Conservation (phyloP, 2,797 vertebrate species). For the Heterohyrax brucei region DNA sequence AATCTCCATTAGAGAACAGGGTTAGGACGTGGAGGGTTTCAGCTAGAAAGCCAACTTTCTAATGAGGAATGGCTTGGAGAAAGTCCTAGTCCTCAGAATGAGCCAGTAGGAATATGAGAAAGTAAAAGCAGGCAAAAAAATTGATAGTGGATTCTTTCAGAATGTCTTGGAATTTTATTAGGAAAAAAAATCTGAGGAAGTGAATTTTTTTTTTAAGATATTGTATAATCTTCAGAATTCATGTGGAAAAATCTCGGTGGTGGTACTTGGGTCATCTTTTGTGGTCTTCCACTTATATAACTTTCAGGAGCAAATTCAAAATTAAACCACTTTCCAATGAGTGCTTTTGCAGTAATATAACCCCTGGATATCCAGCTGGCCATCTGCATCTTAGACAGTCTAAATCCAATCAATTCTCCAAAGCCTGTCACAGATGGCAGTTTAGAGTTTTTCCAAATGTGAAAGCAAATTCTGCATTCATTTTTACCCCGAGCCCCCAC, state of each 20-base stretch:
- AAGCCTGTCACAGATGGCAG: slow-evolving; percentile 41
- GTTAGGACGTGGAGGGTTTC: background rate
- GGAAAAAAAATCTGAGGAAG: background rate
- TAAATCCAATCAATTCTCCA: slow-evolving; percentile 27
- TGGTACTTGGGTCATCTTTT: background rate
- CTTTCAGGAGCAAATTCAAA: background rate
- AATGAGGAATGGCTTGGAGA: background rate
- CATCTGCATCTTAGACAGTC: background rate
- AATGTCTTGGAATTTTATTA: slow-evolving; percentile 31
- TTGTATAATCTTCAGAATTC: slow-evolving; percentile 46
- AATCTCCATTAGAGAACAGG: background rate
- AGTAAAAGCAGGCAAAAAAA: background rate
- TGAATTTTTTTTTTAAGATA: background rate
- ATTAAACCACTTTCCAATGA: slow-evolving; percentile 17
- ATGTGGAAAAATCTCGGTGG: slow-evolving; percentile 1
- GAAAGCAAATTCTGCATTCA: slow-evolving; percentile 20
- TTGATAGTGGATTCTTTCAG: background rate
- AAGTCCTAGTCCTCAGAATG: background rate
- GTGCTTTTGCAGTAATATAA: background rate
- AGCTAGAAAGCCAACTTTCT: background rate
- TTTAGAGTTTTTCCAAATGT: slow-evolving; percentile 19
- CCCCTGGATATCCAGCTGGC: background rate
- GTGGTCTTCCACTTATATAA: background rate
- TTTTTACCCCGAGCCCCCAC: background rate
- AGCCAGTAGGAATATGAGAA: background rate